These are phyloP conservation scores for Bergia puertoricense DNA, from an alignment of 92 coral and sea anemone genomes.

Conservation along the genomic window DNA sequence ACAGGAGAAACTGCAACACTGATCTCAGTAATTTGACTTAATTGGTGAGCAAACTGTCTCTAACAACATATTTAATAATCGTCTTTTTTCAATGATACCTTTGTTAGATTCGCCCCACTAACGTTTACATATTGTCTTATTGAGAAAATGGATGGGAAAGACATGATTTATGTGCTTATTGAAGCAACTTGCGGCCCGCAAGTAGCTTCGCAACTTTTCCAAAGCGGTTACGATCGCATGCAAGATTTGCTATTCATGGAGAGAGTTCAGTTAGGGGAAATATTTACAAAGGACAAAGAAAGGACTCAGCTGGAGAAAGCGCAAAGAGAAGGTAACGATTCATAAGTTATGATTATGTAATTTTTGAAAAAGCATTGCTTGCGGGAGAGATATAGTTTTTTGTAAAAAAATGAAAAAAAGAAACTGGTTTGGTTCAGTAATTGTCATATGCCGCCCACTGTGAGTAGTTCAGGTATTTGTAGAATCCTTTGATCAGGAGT, in stretches of 20 bases:
- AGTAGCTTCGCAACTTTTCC: conserved; percentile 16
- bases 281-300: conserved; percentile 16
- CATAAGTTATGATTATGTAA: neutral
- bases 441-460: conserved; percentile 4
- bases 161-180: neutral
- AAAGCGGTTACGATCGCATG: conserved; percentile 32
- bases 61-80: neutral
- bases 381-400: neutral
- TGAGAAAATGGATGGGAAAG: conserved; percentile 39
- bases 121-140: neutral
- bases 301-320: conserved; percentile 14
- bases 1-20: neutral
- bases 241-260: conserved; percentile 36
- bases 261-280: neutral
- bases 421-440: neutral
- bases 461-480: neutral
- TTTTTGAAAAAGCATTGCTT: neutral
- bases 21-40: neutral
- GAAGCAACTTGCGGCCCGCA: conserved; percentile 14
- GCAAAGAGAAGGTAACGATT: conserved; percentile 21
- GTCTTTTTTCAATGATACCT: neutral
- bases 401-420: neutral
- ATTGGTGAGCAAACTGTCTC: neutral
- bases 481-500: neutral
- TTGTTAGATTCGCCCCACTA: conserved; percentile 17